Evolutionary conservation across 2,888 invertebrate species (phyloP), one percentile per base, ranked within the genome.

Genomic region (Hydroisotoma schaefferi): DNA sequence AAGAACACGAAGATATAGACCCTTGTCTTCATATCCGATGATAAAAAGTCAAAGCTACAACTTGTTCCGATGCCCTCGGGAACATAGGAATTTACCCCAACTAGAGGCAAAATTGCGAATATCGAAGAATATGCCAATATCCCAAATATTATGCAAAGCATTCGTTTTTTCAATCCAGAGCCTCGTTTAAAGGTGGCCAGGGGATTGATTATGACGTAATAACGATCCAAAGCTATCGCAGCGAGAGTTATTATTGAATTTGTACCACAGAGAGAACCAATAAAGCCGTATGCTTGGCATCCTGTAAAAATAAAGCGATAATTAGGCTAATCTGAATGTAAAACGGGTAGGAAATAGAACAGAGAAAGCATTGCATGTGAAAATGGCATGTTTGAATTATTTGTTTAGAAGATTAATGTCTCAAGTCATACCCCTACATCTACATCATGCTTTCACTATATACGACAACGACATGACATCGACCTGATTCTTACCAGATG

Each of bases 41-140:
- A 84, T 49, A 91, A 80, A 74, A 91, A 92, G 76, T 91, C 90
- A 75, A 88, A 91, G 73, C 90, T 87, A 77, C 91, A 92, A 73
- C 87, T 87, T 22, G 88, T 90, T 61, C 90, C 81, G 74, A 84
- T 89, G 1, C 89, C 90, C 76, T 91, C 91, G 5, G 90, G 89
- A 18, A 88, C 86, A 78, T 90, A 92, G 33, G 80, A 81, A 23
- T 86, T 87, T 69, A 87, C 81, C 8, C 88, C 87, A 44, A 88
- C 80, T 0, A 87, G 82, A 0, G 90, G 91, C 54, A 88, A 81
- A 4, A 82, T 75, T 1, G 88, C 83, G 75, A 89, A 88, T 18
- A 82, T 69, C 10, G 82, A 77, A 2, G 88, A 86, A 76, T 90
- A 90, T 18, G 84, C 63, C 91, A 91, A 92, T 59, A 87, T 82